Base-by-base conservation (phyloP, 2,113 vertebrate genomes). In the Loxodonta africana region DNA sequence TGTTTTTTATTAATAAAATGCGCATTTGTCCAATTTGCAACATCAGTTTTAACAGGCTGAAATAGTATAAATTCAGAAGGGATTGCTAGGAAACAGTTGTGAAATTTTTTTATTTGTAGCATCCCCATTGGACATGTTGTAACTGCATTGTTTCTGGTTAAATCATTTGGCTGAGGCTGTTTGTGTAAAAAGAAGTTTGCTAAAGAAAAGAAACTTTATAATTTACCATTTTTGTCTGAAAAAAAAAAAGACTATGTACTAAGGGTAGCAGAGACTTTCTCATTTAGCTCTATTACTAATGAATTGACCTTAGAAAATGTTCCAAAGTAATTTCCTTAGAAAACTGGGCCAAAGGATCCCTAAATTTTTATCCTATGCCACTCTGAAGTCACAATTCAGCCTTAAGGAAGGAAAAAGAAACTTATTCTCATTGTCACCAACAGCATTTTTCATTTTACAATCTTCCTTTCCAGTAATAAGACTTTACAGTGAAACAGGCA, bases 281-380 rank as follows among this genome's bases (percentile, higher is more conserved):
- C 53, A 80, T 74, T 60, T 83, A 78, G 21, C 15, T 90, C 37
- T 18, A 17, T 23, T 48, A 18, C 44, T 92, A 94, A 93, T 89
- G 62, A 92, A 94, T 37, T 62, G 37, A 33, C 41, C 12, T 88
- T 69, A 12, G 28, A 83, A 94, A 62, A 91, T 80, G 25, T 85
- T 62, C n/a, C 37, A 95, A 94, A 96, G 28, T 60, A 93, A 83
- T 93, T 96, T 81, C 95, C 30, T 48, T 69, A 81, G 90, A 77
- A 60, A 92, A 77, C 12, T 23, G 89, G 65, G 33, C 88, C 14
- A 77, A 86, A 26, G 30, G 48, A 71, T 80, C 85, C 81, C 51
- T 57, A 14, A 30, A 17, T 53, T 73, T 93, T 91, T 78, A 26
- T 44, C 3, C 6, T 81, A 0, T 87, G 65, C 12, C 17, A 28